phyloP scores from a whole-genome alignment of 2,113 vertebrate species.

The Ciconia maguari region DNA sequence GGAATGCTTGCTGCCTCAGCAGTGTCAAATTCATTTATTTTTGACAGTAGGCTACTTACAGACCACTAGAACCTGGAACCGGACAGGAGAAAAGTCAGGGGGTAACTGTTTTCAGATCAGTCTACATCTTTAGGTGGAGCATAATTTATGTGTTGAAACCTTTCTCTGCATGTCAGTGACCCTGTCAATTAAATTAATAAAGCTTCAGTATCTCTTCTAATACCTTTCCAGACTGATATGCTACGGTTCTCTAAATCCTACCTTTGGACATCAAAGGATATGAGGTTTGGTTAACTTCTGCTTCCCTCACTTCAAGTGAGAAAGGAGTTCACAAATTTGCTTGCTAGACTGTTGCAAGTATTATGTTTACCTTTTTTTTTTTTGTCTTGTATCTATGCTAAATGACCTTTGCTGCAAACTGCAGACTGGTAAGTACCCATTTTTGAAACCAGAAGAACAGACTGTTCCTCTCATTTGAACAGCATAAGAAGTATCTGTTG shows the following conservation, averaged over 20 bases:
- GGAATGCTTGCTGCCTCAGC: not conserved
- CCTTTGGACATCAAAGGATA: not conserved
- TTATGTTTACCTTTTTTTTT: not conserved
- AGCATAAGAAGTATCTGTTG: not conserved
- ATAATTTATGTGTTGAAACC: not conserved
- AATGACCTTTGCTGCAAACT: not conserved
- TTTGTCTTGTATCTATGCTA: not conserved
- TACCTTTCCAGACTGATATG: not conserved
- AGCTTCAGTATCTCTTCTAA: not conserved
- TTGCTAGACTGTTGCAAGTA: not conserved
- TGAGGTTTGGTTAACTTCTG: not conserved
- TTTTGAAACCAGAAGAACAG: not conserved
- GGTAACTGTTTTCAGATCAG: not conserved
- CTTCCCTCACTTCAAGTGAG: not conserved
- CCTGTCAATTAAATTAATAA: not conserved
- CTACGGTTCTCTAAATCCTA: not conserved
- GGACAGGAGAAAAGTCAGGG: not conserved
- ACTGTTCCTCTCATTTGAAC: not conserved
- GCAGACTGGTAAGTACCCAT: not conserved
- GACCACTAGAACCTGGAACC: not conserved
- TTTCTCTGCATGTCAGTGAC: not conserved
- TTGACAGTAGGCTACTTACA: not conserved
- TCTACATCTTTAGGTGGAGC: not conserved
- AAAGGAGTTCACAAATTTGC: not conserved
- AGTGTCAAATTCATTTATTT: not conserved